Percentiles rank a stretch among this genome's conserved stretches.
Evolutionary conservation across 2,113 vertebrate genomes (phyloP).

Genomic region (Anarhynchus alexandrinus): DNA sequence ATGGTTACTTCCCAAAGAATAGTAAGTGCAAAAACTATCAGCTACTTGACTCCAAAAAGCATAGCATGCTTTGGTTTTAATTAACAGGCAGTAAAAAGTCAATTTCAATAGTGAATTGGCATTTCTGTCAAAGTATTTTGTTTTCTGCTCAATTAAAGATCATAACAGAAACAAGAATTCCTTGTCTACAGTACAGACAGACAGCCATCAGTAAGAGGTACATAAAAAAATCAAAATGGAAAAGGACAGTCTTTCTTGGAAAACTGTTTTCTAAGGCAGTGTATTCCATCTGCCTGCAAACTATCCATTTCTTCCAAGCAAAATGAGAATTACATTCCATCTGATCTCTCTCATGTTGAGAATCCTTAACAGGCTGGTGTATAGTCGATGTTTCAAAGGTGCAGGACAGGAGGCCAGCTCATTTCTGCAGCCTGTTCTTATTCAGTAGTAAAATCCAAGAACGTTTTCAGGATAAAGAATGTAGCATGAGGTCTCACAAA

Average conservation of each 20-base stretch:
- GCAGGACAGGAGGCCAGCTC: not conserved
- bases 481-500: not conserved
- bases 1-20: not conserved
- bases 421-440: not conserved
- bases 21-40: not conserved
- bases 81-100: not conserved
- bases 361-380: not conserved
- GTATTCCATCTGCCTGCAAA: not conserved
- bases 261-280: not conserved
- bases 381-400: not conserved
- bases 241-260: not conserved
- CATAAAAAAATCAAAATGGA: not conserved
- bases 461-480: not conserved
- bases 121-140: not conserved
- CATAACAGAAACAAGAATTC: not conserved
- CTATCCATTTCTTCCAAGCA: not conserved
- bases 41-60: not conserved
- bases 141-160: not conserved
- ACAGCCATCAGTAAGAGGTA: not conserved
- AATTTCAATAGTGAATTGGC: not conserved
- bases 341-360: not conserved
- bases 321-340: not conserved
- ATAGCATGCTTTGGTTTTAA: not conserved
- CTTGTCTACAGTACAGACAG: not conserved
- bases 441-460: not conserved